Conservation (phyloP, 2,797 vertebrate species). For the Mus caroli region DNA sequence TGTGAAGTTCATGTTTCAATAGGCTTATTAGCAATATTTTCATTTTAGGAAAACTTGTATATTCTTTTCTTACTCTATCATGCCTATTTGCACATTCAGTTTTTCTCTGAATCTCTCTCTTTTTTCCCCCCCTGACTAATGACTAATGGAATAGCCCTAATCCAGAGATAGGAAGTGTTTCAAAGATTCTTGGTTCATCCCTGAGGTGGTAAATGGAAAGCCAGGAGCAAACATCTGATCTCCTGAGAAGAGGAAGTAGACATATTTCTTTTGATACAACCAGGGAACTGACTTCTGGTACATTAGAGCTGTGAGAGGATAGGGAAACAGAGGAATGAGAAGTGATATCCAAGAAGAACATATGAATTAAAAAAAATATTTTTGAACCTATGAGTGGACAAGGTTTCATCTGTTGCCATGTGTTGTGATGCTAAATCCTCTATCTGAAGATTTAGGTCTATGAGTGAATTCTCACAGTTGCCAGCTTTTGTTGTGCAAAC, state of each 20-base stretch:
- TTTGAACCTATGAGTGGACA: not conserved
- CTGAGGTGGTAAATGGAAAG: not conserved
- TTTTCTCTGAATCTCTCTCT: not conserved
- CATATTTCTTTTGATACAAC: not conserved
- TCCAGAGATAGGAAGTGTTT: not conserved
- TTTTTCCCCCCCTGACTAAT: not conserved
- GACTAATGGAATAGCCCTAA: not conserved
- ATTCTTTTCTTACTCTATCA: not conserved
- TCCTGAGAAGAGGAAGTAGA: not conserved
- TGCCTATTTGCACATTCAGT: not conserved
- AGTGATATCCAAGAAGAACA: not conserved
- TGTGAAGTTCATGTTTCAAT: not conserved
- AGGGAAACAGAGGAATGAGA: not conserved
- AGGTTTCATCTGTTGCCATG: not conserved
- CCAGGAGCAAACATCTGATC: not conserved
- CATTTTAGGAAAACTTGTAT: not conserved
- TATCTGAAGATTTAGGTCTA: not conserved
- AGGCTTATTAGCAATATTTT: not conserved
- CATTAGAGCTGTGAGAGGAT: not conserved
- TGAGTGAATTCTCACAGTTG: not conserved
- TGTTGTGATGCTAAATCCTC: not conserved
- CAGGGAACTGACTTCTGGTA: not conserved
- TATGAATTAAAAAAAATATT: not conserved
- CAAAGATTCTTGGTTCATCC: constrained; percentile 39
- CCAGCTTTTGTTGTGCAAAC: not conserved